A percentile compares a stretch with the other conserved stretches of the same genome.
phyloP scores from a whole-genome alignment of 2,797 vertebrate species.

The Manis crassicaudata region DNA sequence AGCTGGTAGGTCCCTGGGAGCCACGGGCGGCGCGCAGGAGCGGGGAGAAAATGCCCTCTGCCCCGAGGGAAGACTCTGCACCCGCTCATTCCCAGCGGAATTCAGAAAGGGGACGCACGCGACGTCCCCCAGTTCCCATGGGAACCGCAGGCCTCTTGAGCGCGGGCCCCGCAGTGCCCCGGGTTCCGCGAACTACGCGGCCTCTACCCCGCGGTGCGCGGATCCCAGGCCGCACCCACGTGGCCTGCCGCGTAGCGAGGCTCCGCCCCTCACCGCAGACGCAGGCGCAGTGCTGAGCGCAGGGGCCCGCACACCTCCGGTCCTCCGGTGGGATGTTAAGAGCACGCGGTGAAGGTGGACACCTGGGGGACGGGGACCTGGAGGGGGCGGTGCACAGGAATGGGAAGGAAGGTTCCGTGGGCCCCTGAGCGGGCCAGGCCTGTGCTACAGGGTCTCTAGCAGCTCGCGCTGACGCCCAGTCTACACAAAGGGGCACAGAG shows the following conservation, averaged over 20 bases:
- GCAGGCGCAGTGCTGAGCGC: not conserved
- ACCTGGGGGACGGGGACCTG: not conserved
- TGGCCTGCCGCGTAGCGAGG: not conserved
- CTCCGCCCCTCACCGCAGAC: no score
- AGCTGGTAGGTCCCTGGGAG: constrained; percentile 27
- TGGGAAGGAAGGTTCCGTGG: not conserved
- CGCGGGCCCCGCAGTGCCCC: not conserved
- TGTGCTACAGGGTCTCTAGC: not conserved
- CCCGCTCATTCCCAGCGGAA: constrained; percentile 50
- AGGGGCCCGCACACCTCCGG: not conserved
- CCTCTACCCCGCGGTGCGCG: not conserved
- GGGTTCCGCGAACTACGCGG: not conserved
- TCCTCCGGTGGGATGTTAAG: not conserved
- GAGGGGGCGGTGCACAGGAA: not conserved
- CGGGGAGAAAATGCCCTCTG: not conserved
- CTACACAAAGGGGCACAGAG: not conserved
- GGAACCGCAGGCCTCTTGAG: constrained; percentile 51
- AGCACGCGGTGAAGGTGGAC: not conserved
- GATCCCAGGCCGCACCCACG: not conserved
- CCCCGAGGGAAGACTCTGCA: constrained; percentile 38
- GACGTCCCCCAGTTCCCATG: constrained; percentile 62
- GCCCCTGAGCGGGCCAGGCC: not conserved
- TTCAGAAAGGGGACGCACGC: not conserved
- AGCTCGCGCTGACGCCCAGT: not conserved
- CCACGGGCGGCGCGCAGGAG: not conserved